Percentiles rank a stretch among this genome's conserved stretches.
phyloP scores from a whole-genome alignment of 2,113 vertebrate genomes.

The Gadus chalcogrammus region DNA sequence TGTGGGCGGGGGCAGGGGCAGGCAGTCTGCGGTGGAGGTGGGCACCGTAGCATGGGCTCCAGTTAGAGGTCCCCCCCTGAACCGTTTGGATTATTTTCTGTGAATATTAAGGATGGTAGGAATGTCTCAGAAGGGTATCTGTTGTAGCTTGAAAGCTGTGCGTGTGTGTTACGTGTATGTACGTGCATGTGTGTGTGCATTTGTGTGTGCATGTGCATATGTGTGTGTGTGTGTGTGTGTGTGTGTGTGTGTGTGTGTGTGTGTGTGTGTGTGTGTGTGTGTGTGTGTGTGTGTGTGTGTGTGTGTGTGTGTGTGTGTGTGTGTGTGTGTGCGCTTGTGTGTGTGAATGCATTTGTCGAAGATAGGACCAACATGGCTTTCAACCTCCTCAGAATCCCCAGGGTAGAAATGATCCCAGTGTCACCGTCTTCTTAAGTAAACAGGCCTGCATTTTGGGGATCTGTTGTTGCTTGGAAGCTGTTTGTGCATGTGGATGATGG shows the following conservation, averaged over 20 bases:
- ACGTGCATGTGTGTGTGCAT: no score
- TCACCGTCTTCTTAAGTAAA: conserved; percentile 17
- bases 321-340: conserved; percentile 5
- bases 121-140: conserved; percentile 40
- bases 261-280: background rate
- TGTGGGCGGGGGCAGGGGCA: no score
- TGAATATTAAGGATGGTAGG: conserved; percentile 44
- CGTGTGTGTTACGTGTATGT: no score
- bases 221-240: no score
- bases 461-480: background rate
- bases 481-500: no score
- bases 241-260: no score
- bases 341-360: background rate
- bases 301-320: conserved; percentile 13
- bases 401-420: conserved; percentile 12
- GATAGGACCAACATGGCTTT: background rate
- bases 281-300: conserved; percentile 15
- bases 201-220: no score
- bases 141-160: conserved; percentile 38
- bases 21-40: background rate
- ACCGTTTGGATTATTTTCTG: conserved; percentile 46
- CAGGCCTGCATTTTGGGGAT: conserved; percentile 3
- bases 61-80: conserved; percentile 27
- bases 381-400: background rate
- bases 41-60: background rate